These are phyloP conservation scores for Natrix natrix DNA, from an alignment of 2,797 vertebrate genomes.

Conservation along the genomic window DNA sequence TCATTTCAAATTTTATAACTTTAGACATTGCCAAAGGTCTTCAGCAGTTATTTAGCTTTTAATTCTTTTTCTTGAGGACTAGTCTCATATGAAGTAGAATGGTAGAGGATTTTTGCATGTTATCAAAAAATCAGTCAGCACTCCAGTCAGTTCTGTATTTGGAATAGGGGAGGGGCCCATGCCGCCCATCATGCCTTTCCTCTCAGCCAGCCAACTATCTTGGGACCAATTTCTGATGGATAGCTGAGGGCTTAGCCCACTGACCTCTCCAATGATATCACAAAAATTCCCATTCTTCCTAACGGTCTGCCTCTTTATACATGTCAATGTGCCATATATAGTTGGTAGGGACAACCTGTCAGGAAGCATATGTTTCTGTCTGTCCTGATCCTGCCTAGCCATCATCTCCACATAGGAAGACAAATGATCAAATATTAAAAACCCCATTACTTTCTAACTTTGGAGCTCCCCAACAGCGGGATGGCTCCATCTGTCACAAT, in stretches of 20 bases:
- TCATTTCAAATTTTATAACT: background rate
- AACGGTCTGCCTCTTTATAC: background rate
- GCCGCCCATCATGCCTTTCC: background rate
- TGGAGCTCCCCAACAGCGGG: background rate
- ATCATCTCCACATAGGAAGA: background rate
- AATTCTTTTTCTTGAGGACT: background rate
- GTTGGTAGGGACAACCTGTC: background rate
- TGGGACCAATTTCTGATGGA: background rate
- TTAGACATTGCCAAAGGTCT: background rate
- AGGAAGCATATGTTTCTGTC: background rate
- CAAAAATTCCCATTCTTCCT: background rate
- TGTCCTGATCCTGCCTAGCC: background rate
- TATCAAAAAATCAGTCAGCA: background rate
- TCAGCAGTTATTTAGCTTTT: background rate
- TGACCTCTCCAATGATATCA: background rate
- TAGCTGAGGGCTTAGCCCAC: background rate
- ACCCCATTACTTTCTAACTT: background rate
- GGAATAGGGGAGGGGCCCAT: background rate
- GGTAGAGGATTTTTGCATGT: background rate
- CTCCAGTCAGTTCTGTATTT: background rate
- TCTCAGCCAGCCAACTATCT: background rate
- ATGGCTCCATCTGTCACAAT: constrained; percentile 6
- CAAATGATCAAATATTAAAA: background rate
- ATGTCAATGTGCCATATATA: background rate
- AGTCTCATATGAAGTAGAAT: background rate